A percentile compares a stretch with the other conserved stretches of the same genome.
Conservation (phyloP, 2,888 invertebrate genomes). For the Caenorhabditis wallacei region DNA sequence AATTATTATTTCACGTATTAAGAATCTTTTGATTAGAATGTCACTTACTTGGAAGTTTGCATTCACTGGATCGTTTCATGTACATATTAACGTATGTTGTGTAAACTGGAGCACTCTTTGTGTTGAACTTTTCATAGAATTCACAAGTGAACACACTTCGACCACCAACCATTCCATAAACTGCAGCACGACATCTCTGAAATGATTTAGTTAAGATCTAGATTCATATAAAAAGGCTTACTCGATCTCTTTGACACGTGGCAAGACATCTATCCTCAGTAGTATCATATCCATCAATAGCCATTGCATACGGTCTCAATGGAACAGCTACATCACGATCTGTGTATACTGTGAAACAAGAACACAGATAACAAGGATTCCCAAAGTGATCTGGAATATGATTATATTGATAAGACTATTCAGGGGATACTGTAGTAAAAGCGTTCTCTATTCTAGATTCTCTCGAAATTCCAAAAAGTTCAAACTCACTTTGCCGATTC, state of each 20-base stretch:
- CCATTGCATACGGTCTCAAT: constrained; percentile 79
- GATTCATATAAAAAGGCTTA: constrained; percentile 19
- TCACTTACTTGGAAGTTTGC: constrained; percentile 68
- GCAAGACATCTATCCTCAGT: constrained; percentile 82
- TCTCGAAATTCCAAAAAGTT: background rate
- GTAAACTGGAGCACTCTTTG: constrained; percentile 75
- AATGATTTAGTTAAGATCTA: constrained; percentile 20
- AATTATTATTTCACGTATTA: background rate
- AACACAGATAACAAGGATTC: constrained; percentile 79
- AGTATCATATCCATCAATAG: constrained; percentile 77
- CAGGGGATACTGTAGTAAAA: too few species aligned
- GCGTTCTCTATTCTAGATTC: too few species aligned
- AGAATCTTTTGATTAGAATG: background rate
- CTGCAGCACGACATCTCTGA: constrained; percentile 80
- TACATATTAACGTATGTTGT: constrained; percentile 81
- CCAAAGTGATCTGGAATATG: constrained; percentile 77
- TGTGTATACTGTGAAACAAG: constrained; percentile 81
- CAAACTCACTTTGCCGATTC: constrained; percentile 62
- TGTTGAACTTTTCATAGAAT: constrained; percentile 76
- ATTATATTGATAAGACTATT: background rate
- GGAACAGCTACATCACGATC: constrained; percentile 80
- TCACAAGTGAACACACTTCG: constrained; percentile 82
- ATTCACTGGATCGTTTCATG: constrained; percentile 74
- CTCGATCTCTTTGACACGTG: constrained; percentile 78
- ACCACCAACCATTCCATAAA: constrained; percentile 82